Base-by-base conservation (phyloP, 2,888 invertebrate species). In the Galerucella nymphaeae region DNA sequence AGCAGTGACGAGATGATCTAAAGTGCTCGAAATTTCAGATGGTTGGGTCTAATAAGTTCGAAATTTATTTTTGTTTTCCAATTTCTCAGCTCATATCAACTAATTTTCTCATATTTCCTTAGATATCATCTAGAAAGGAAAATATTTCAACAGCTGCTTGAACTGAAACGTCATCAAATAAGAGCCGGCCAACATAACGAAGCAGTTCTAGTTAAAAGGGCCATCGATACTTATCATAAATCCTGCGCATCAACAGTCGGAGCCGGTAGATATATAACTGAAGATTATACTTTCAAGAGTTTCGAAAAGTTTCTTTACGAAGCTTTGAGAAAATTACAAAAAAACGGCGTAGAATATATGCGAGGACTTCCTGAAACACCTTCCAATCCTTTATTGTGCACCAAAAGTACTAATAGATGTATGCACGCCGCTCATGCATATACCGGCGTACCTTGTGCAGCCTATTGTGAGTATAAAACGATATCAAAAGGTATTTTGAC, bases 391-490 rank as follows among this genome's bases (percentile, higher is more conserved):
- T 90, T 94, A 77, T 89, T 93, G 72, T 97, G 96, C 84, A 95
- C 95, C 14, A 94, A 93, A 79, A 93, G 93, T 82, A 96, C 96
- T 2, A 95, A 96, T 84, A 90, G 96, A 78, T 97, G 97, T 87
- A 93, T 93, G 84, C 96, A 97, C 84, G 96, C 96, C 2, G 93
- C 96, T 11, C 96, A 96, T 85, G 96, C 96, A 38, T 96, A 96
- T 84, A 96, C 96, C 3, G 94, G 94, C 11, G 89, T 96, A 70
- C 96, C 96, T 2, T 95, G 95, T 85, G 94, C 94, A 53, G 94
- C 95, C 55, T 95, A 95, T 85, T 90, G 95, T 95, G 89, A 93
- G 94, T 91, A 75, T 41, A 8, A 30, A 8, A 30, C 8, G 6
- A 30, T 30, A 8, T 8, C 8, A 30, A 30, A 30, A 6, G 30